Percentiles rank a stretch among this genome's conserved stretches.
Conservation (phyloP, 1,140 invertebrate species). For the Sycophila sp. region DNA sequence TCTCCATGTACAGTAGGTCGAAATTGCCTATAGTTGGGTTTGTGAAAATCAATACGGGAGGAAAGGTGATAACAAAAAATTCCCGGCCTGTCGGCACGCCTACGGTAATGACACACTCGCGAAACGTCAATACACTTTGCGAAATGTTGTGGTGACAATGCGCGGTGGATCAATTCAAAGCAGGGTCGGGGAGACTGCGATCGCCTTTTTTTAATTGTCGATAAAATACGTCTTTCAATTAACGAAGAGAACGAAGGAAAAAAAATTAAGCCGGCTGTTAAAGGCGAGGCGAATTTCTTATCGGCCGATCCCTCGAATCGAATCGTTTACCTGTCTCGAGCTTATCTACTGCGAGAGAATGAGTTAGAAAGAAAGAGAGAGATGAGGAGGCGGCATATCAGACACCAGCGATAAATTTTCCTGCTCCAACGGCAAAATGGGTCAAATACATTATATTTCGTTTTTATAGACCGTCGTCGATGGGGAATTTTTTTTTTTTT, state of each 20-base stretch:
- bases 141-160: too few species aligned
- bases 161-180: too few species aligned
- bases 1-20: too few species aligned
- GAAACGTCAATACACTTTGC: background rate
- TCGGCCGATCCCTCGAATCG: background rate
- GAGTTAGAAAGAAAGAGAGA: background rate
- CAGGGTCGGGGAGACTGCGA: too few species aligned
- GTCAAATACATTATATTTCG: background rate
- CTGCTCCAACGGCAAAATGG: background rate
- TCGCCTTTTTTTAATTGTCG: too few species aligned
- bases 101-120: background rate
- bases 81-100: background rate
- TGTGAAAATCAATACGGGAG: slow-evolving; percentile 4
- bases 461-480: too few species aligned
- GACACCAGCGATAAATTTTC: background rate
- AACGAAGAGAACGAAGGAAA: too few species aligned
- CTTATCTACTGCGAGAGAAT: background rate
- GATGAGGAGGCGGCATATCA: background rate
- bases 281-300: background rate
- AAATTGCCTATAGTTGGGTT: too few species aligned
- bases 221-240: too few species aligned
- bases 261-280: background rate
- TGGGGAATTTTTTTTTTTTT: background rate
- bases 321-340: background rate
- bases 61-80: background rate